Evolutionary conservation across 1,140 invertebrate species (phyloP).

Genomic region (Scaptomyza montana): DNA sequence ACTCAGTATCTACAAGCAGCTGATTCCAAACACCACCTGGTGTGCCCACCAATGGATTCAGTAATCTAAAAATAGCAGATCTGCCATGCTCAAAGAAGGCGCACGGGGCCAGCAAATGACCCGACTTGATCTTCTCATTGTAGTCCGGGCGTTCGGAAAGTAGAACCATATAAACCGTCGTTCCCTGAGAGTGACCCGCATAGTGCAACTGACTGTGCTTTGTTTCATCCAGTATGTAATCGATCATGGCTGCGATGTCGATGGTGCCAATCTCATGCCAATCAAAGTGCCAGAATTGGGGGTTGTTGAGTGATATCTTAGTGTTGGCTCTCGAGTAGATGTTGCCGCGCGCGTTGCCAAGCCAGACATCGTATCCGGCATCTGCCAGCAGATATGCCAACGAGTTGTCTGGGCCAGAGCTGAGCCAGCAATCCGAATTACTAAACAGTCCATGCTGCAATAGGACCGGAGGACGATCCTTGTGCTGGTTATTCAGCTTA

Average conservation of each 20-base stretch:
- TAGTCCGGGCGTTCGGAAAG: slow-evolving; percentile 85
- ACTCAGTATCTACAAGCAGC: slow-evolving; percentile 55
- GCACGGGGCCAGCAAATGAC: slow-evolving; percentile 86
- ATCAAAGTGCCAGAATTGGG: slow-evolving; percentile 84
- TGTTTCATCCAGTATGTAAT: slow-evolving; percentile 86
- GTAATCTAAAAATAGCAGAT: slow-evolving; percentile 51
- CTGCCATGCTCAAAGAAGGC: slow-evolving; percentile 80
- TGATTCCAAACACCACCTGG: slow-evolving; percentile 76
- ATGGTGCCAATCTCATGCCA: slow-evolving; percentile 89
- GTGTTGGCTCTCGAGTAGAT: slow-evolving; percentile 86
- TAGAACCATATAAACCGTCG: slow-evolving; percentile 85
- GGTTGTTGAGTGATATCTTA: slow-evolving; percentile 80
- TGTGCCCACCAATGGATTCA: slow-evolving; percentile 58
- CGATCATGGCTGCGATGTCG: slow-evolving; percentile 88
- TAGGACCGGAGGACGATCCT: slow-evolving; percentile 48
- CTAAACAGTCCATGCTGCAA: slow-evolving; percentile 74
- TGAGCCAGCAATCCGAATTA: slow-evolving; percentile 69
- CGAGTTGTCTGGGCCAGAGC: slow-evolving; percentile 62
- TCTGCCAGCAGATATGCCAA: slow-evolving; percentile 87
- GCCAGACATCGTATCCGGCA: slow-evolving; percentile 89
- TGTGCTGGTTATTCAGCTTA: slow-evolving; percentile 52
- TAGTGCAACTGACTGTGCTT: slow-evolving; percentile 77
- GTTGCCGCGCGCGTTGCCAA: slow-evolving; percentile 89
- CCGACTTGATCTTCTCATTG: slow-evolving; percentile 85
- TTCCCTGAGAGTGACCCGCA: slow-evolving; percentile 86